Evolutionary conservation across 2,797 vertebrate species (phyloP), one percentile per base, ranked within the genome.

Genomic region (Podarcis siculus): DNA sequence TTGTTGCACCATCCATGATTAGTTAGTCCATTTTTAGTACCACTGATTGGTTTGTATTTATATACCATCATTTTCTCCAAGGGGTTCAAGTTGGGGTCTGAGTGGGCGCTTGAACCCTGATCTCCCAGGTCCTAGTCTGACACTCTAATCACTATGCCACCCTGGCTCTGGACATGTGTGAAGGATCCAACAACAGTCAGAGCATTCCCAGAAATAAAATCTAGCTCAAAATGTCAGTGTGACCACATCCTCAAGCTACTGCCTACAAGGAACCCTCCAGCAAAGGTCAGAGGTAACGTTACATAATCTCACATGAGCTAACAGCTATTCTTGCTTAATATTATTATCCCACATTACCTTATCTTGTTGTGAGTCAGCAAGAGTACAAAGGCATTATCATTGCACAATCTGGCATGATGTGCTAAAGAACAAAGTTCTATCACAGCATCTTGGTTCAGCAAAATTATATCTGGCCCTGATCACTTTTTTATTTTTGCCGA

Each of bases 301-400:
- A 7, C 45, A 58, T 32, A 25, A n/a, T 61, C 17, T 30, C 42
- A 71, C 58, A 12, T 35, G 64, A 72, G 67, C 71, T 61, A 83
- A 86, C 9, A 32, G 32, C 32, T 45, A 67, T 2, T 83, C 78
- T 86, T 72, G 61, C 55, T 55, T 78, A 86, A 42, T 81, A 21
- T 75, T 39, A 72, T 67, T 49, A 49, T 13, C 21, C 39, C 37
- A 35, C 30, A 23, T 58, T 39, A 76, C 21, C 21, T 66, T 35
- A 58, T 55, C 19, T 69, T 32, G 71, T 71, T 61, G 32, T 49
- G 42, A 73, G 3, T 72, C 84, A 86, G 30, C 35, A 86, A 83
- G 23, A 42, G 49, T 73, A 86, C 64, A 79, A 72, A 86, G 17
- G 30, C 32, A 27, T 80, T 45, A 76, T 89, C 13, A 30, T 79